phyloP scores from a whole-genome alignment of 2,888 invertebrate genomes.

The Ichneumoninae sp. region DNA sequence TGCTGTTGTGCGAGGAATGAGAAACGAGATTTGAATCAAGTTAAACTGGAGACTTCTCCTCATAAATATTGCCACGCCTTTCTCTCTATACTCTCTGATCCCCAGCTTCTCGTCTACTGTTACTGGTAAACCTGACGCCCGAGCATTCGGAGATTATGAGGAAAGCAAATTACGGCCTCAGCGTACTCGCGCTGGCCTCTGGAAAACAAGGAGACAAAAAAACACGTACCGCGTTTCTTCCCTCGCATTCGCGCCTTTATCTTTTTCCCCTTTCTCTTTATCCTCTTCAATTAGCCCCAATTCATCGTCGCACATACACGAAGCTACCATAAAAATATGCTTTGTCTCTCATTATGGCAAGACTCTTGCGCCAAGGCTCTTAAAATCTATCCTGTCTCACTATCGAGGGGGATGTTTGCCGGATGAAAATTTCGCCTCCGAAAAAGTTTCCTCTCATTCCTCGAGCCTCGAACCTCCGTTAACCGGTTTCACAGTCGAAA shows the following conservation, averaged over 20 bases:
- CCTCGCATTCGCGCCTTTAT: conserved; percentile 12
- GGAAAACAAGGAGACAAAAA: conserved; percentile 39
- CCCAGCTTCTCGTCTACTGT: not conserved
- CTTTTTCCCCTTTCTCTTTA: conserved; percentile 31
- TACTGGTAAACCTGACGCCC: conserved; percentile 19
- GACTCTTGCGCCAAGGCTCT: conserved; percentile 76
- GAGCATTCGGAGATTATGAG: conserved; percentile 15
- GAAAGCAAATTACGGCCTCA: conserved; percentile 21
- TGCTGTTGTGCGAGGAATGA: conserved; percentile 48
- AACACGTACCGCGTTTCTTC: conserved; percentile 60
- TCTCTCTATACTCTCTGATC: conserved; percentile 17
- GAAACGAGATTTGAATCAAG: conserved; percentile 58
- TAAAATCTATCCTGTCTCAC: conserved; percentile 68
- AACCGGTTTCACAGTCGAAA: conserved; percentile 10
- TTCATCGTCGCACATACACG: conserved; percentile 69
- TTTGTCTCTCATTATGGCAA: conserved; percentile 78
- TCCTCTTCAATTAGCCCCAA: conserved; percentile 57
- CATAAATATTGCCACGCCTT: conserved; percentile 63
- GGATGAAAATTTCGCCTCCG: conserved; percentile 20
- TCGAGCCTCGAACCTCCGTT: conserved; percentile 18
- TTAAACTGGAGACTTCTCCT: conserved; percentile 61
- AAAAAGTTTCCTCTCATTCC: conserved; percentile 18
- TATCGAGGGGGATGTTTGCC: conserved; percentile 33
- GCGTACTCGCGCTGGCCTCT: conserved; percentile 21
- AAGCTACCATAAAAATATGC: conserved; percentile 82